These are phyloP conservation scores for Platorchestia sp. DNA, from an alignment of 1,140 invertebrate species.

Conservation along the genomic window DNA sequence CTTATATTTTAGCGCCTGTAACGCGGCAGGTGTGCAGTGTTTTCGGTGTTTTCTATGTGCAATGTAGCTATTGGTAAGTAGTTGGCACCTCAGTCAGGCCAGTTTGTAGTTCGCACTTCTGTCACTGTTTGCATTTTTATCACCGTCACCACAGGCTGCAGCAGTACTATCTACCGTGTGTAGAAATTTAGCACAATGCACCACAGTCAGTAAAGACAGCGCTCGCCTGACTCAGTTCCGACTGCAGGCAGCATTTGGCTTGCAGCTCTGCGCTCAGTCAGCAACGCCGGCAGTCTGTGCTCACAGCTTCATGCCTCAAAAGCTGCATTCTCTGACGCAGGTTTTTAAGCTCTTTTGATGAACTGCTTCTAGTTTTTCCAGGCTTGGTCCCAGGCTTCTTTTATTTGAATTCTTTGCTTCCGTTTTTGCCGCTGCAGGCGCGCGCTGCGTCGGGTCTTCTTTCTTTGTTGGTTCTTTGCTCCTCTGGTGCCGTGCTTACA, in stretches of 20 bases:
- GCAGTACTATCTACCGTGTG: too few relatives aligned
- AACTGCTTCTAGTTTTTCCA: not conserved
- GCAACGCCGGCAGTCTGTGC: not conserved
- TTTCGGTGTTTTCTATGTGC: too few relatives aligned
- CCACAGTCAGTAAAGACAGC: too few relatives aligned
- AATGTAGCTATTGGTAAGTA: too few relatives aligned
- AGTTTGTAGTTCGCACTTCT: too few relatives aligned
- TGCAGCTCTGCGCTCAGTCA: not conserved
- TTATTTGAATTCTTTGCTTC: not conserved
- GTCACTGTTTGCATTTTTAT: too few relatives aligned
- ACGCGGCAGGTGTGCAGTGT: too few relatives aligned
- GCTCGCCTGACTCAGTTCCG: too few relatives aligned
- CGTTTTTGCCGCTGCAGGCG: not conserved
- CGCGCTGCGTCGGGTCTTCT: not conserved
- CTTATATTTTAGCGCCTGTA: too few relatives aligned
- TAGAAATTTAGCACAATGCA: too few relatives aligned
- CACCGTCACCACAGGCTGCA: too few relatives aligned
- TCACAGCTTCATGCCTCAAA: not conserved
- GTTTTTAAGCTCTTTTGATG: constrained; percentile 1
- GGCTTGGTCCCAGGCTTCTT: not conserved
- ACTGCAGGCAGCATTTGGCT: not conserved
- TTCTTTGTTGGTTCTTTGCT: not conserved
- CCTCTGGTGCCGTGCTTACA: not conserved
- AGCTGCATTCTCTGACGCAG: constrained; percentile 5
- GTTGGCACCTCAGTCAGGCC: too few relatives aligned